A percentile compares a stretch with the other conserved stretches of the same genome.
These are phyloP conservation scores for Hippocampus zosterae DNA, from an alignment of 2,113 vertebrate species.

Conservation along the genomic window DNA sequence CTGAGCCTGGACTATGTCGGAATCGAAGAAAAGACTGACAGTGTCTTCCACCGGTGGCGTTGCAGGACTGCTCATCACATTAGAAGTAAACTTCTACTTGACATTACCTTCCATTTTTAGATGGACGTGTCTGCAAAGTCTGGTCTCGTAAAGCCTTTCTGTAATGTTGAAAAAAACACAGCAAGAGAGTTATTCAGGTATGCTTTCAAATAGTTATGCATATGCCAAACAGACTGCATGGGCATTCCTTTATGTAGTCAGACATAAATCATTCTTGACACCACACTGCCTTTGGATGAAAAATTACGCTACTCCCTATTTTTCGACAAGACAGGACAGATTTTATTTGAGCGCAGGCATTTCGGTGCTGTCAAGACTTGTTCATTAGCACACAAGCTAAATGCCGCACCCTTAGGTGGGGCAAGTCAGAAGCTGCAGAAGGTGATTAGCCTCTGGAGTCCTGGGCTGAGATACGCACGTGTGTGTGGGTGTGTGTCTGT, in stretches of 20 bases:
- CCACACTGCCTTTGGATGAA: background rate
- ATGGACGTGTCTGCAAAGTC: conserved; percentile 35
- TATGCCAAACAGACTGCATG: background rate
- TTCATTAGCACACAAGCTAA: conserved; percentile 41
- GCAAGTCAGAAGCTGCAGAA: conserved; percentile 32
- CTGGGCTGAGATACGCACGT: conserved; percentile 10
- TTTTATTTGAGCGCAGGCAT: background rate
- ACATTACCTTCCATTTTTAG: conserved; percentile 24
- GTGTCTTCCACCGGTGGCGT: background rate
- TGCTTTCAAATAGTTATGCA: background rate
- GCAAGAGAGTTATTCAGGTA: background rate
- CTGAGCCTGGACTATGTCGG: conserved; percentile 12
- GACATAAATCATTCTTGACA: background rate
- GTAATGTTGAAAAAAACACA: conserved; percentile 44
- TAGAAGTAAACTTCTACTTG: background rate
- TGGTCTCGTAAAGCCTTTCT: conserved; percentile 59
- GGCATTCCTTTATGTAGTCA: background rate
- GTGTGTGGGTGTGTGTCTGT: background rate
- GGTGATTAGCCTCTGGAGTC: conserved; percentile 13
- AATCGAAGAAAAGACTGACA: conserved; percentile 8
- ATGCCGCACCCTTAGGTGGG: conserved; percentile 39
- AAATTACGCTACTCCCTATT: background rate
- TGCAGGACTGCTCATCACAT: background rate
- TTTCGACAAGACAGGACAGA: background rate
- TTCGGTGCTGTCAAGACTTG: conserved; percentile 55